These are phyloP conservation scores for Melanostoma mellinum DNA, from an alignment of 2,888 invertebrate genomes.

Conservation along the genomic window DNA sequence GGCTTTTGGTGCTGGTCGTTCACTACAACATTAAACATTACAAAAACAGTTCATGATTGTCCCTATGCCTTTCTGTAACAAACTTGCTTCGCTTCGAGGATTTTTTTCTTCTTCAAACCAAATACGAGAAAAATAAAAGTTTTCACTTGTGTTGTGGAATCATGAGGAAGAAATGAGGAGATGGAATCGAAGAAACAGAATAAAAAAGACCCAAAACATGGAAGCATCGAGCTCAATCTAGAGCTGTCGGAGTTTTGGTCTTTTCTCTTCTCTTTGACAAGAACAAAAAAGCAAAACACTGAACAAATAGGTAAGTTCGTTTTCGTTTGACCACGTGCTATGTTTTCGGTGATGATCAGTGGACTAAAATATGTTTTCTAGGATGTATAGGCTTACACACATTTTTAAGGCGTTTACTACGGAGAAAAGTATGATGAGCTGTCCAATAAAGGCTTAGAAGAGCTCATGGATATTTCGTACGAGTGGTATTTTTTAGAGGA, in stretches of 20 bases:
- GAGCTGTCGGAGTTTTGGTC: constrained; percentile 7
- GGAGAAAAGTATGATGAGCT: too few relatives aligned
- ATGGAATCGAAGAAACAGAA: constrained; percentile 32
- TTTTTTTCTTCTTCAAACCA: constrained; percentile 20
- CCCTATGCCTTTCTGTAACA: constrained; percentile 24
- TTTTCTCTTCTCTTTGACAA: neutral
- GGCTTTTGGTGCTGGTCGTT: neutral
- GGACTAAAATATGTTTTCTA: neutral
- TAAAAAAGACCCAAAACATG: constrained; percentile 28
- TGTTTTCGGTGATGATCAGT: neutral
- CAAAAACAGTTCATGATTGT: constrained; percentile 20
- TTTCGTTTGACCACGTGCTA: constrained; percentile 64
- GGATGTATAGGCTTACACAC: neutral
- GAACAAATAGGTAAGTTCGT: constrained; percentile 20
- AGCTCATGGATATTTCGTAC: too few relatives aligned
- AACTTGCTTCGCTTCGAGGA: constrained; percentile 8
- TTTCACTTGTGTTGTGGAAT: constrained; percentile 35
- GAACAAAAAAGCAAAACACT: too few relatives aligned
- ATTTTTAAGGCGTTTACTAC: too few relatives aligned
- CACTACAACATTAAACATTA: neutral
- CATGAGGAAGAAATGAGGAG: constrained; percentile 8
- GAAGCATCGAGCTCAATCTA: constrained; percentile 37
- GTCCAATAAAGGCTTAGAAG: too few relatives aligned
- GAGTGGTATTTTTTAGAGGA: too few relatives aligned
- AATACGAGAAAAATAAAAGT: constrained; percentile 15